Evolutionary conservation across 2,797 vertebrate species (phyloP), one percentile per base, ranked within the genome.

Genomic region (Poeciliopsis gracilis): DNA sequence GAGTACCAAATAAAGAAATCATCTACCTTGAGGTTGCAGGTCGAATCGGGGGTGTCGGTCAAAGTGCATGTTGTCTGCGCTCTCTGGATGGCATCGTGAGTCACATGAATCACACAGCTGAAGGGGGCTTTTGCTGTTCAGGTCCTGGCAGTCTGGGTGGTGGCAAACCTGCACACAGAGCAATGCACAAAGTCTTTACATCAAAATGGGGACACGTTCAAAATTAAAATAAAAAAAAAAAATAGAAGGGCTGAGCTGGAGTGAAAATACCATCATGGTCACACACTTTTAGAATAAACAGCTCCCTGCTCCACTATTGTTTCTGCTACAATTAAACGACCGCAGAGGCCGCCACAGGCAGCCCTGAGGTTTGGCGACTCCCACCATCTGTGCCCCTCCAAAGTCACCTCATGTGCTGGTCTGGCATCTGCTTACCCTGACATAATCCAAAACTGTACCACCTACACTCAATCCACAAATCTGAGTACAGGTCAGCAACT

Each of bases 41-140:
- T 99, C 96, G 1, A 99, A 97, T 91, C 96, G 96, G 77, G 97
- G 95, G 73, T 97, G 97, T 59, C 97, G 94, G 46, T 98, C 97
- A 80, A 97, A 97, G 93, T 97, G 97, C 97, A 97, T 97, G 90
- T 93, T 82, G 93, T 94, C 92, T 15, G 89, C 85, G 84, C 92
- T 94, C 84, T 94, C 93, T 25, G 94, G 94, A 90, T 98, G 97
- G 91, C 96, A 95, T 89, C 90, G 96, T 61, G 95, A 84, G 94
- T 98, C 97, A 77, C 97, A 98, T 94, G 94, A 95, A 93, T 97
- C 97, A 61, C 97, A 97, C 89, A 97, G 95, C 94, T 96, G 96
- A 74, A 98, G 95, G 30, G 98, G 97, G 72, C 93, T 90, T 78
- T 94, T 95, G 90, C 18, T 86, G 90, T 96, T 97, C 93, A 97